These are phyloP conservation scores for Pangasius krempfi DNA, from an alignment of 2,797 vertebrate genomes.

Conservation along the genomic window DNA sequence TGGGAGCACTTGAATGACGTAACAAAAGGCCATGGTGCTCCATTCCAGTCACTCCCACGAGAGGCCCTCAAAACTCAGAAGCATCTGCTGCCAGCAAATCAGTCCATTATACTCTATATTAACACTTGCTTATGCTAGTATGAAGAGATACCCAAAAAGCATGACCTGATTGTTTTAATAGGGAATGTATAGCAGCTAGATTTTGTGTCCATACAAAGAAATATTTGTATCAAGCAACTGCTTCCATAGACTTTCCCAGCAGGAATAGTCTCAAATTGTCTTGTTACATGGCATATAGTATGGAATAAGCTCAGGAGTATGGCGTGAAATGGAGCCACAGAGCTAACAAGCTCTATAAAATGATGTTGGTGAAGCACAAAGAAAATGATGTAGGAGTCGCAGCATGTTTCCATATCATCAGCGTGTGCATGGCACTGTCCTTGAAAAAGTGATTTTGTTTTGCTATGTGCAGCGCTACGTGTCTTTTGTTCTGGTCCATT, in stretches of 20 bases:
- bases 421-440: constrained; percentile 50
- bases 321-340: constrained; percentile 18
- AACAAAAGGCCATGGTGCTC: constrained; percentile 51
- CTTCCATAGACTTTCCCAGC: neutral
- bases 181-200: neutral
- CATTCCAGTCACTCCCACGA: constrained; percentile 49
- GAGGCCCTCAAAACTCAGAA: constrained; percentile 47
- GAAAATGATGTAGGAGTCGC: constrained; percentile 29
- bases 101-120: neutral
- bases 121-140: constrained; percentile 9
- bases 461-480: constrained; percentile 31
- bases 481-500: constrained; percentile 45
- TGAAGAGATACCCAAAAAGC: constrained; percentile 22
- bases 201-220: neutral
- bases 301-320: neutral
- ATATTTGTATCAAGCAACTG: neutral
- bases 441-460: constrained; percentile 46
- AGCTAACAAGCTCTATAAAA: constrained; percentile 23
- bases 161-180: constrained; percentile 21
- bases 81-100: neutral
- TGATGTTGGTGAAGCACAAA: constrained; percentile 7
- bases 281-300: neutral
- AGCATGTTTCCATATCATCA: constrained; percentile 47
- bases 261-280: neutral
- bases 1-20: constrained; percentile 68